Evolutionary conservation across 1,140 invertebrate species (phyloP).

Genomic region (Acromyrmex heyeri): DNA sequence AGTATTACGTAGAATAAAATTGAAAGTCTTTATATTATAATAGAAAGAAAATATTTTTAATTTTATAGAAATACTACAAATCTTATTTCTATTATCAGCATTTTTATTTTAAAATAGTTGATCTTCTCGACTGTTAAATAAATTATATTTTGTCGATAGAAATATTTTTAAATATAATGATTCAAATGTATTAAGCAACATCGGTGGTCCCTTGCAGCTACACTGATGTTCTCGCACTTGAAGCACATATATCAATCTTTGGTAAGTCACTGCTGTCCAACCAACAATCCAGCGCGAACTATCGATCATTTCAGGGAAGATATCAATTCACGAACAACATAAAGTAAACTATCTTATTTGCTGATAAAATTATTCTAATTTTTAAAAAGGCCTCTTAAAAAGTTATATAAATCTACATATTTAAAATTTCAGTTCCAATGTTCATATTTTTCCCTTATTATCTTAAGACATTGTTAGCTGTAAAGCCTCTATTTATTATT

Average conservation of each 20-base stretch:
- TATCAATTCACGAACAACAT: conserved; percentile 32
- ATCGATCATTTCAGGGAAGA: conserved; percentile 43
- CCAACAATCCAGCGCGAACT: neutral
- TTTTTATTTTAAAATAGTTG: conserved; percentile 17
- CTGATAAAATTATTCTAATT: neutral
- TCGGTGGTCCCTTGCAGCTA: conserved; percentile 1
- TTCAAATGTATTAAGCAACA: conserved; percentile 19
- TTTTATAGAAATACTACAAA: neutral
- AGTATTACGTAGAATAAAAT: neutral
- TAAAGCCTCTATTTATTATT: too few species aligned
- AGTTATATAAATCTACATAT: neutral
- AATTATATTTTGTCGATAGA: conserved; percentile 10
- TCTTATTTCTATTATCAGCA: too few species aligned
- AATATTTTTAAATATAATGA: conserved; percentile 15
- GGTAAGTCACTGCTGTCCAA: conserved; percentile 39
- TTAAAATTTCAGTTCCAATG: neutral
- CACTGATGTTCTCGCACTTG: conserved; percentile 34
- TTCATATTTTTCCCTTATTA: neutral
- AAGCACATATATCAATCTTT: conserved; percentile 50
- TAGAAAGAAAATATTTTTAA: neutral
- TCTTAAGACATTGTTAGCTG: neutral
- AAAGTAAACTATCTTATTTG: conserved; percentile 12
- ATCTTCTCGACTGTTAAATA: neutral
- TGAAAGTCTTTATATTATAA: neutral
- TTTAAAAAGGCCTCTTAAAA: neutral